phyloP scores from a whole-genome alignment of 2,888 invertebrate genomes.

The Keiferia lycopersicella region DNA sequence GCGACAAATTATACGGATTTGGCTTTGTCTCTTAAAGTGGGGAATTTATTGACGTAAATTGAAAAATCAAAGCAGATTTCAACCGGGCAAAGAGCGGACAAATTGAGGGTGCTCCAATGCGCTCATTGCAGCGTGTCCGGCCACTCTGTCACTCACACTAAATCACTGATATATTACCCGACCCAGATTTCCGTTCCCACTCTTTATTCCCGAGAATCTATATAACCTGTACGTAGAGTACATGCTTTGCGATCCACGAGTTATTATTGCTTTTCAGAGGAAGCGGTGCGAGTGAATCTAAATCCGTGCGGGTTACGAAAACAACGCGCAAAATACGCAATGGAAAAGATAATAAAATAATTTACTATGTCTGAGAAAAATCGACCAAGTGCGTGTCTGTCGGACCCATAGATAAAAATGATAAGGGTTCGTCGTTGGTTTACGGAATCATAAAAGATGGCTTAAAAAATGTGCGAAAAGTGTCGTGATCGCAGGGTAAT shows the following conservation, averaged over 20 bases:
- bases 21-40: conserved; percentile 7
- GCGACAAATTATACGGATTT: conserved; percentile 11
- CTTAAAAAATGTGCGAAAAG: background rate
- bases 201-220: conserved; percentile 29
- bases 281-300: conserved; percentile 38
- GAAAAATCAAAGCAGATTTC: conserved; percentile 25
- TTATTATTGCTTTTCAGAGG: conserved; percentile 37
- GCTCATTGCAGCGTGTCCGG: conserved; percentile 43
- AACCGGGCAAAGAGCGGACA: conserved; percentile 19
- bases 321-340: conserved; percentile 34
- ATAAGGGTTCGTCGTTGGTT: too few relatives aligned
- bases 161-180: conserved; percentile 53
- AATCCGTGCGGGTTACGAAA: conserved; percentile 36
- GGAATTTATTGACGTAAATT: conserved; percentile 14
- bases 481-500: conserved; percentile 43
- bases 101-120: conserved; percentile 41
- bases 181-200: conserved; percentile 55
- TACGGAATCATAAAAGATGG: too few relatives aligned
- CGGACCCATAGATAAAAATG: too few relatives aligned
- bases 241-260: conserved; percentile 33
- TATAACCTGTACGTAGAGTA: conserved; percentile 25
- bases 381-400: background rate
- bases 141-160: conserved; percentile 58
- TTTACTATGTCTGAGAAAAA: background rate
- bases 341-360: conserved; percentile 19